phyloP scores from a whole-genome alignment of 2,113 vertebrate genomes.

The Corythoichthys haematopterus region DNA sequence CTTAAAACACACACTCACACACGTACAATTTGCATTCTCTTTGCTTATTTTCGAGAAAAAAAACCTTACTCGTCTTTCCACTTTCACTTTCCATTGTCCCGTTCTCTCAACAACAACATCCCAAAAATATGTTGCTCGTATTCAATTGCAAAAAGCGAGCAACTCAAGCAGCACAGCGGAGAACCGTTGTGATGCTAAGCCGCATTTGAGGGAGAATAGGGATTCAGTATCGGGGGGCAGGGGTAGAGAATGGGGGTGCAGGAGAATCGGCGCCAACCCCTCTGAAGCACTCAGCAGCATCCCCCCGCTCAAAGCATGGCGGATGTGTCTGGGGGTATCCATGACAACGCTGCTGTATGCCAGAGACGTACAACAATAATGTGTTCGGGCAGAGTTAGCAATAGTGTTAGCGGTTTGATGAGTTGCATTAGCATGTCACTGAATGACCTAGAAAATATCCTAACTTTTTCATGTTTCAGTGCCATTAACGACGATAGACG shows the following conservation, averaged over 20 bases:
- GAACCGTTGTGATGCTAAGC: constrained; percentile 5
- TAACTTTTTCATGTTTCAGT: too few relatives aligned
- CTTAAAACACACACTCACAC: constrained; percentile 17
- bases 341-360: constrained; percentile 77
- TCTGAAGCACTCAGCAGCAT: constrained; percentile 65
- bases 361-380: constrained; percentile 60
- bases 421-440: not conserved
- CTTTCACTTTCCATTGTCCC: constrained; percentile 7
- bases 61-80: not conserved
- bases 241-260: constrained; percentile 31
- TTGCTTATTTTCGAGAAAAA: constrained; percentile 20
- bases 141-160: constrained; percentile 16
- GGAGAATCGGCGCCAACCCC: constrained; percentile 60
- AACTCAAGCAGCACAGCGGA: constrained; percentile 24
- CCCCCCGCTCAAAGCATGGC: constrained; percentile 72
- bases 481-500: too few relatives aligned
- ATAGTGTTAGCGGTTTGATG: constrained; percentile 2
- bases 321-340: constrained; percentile 77
- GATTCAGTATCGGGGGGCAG: constrained; percentile 51
- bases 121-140: constrained; percentile 2
- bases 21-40: constrained; percentile 18
- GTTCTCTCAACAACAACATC: constrained; percentile 5
- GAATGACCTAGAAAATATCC: too few relatives aligned
- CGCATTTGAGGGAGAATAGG: constrained; percentile 43
- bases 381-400: constrained; percentile 47